A percentile compares a stretch with the other conserved stretches of the same genome.
Conservation (phyloP, 1,140 invertebrate species). For the Hyles euphorbiae region DNA sequence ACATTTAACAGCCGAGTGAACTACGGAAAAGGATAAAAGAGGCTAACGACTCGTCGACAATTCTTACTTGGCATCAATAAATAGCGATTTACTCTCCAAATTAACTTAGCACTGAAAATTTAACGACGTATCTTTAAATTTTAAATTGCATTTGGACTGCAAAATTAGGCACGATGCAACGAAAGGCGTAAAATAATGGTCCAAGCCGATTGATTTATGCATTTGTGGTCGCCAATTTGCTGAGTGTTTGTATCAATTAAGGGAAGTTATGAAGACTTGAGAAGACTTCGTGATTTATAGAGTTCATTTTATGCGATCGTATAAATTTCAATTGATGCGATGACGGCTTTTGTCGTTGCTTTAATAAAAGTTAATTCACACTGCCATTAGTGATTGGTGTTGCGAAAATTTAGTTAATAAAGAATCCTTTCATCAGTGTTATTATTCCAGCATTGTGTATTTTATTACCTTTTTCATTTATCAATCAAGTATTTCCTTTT, state of each 20-base stretch:
- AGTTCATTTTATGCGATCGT: conserved; percentile 19
- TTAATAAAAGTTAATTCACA: too few species aligned
- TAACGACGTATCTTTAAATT: conserved; percentile 30
- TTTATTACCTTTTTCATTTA: too few species aligned
- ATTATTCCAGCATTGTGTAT: too few species aligned
- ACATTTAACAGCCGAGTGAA: neutral
- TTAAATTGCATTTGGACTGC: conserved; percentile 12
- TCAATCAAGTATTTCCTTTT: too few species aligned
- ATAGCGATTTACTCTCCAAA: conserved; percentile 25
- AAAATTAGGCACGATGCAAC: conserved; percentile 3
- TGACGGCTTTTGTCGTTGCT: conserved; percentile 6
- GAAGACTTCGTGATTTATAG: conserved; percentile 26
- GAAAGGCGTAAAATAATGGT: conserved; percentile 11
- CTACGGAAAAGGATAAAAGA: conserved; percentile 18
- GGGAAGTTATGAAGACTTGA: conserved; percentile 33
- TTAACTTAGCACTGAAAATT: conserved; percentile 36
- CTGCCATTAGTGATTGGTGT: too few species aligned
- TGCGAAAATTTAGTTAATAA: too few species aligned
- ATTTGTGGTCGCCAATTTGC: conserved; percentile 36
- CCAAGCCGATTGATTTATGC: conserved; percentile 33
- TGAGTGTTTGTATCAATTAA: conserved; percentile 41
- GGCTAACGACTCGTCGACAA: conserved; percentile 26
- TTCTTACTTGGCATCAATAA: conserved; percentile 24
- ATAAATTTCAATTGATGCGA: neutral
- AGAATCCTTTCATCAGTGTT: too few species aligned